Evolutionary conservation across 2,113 vertebrate species (phyloP).

Genomic region (Otocyon megalotis): DNA sequence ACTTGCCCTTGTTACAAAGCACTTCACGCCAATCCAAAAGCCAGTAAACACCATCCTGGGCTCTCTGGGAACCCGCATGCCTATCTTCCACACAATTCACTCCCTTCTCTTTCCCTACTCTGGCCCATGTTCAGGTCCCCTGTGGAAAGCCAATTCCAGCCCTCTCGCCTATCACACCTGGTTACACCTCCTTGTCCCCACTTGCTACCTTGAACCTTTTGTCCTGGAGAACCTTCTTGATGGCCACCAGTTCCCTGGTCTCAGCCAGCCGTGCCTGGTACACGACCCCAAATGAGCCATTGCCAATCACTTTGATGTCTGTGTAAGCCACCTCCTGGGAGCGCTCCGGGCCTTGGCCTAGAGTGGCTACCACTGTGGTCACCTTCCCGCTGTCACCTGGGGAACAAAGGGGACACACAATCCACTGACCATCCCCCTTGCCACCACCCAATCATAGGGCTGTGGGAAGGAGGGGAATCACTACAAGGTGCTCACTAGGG

Average conservation of each 20-base stretch:
- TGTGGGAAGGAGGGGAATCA: not conserved
- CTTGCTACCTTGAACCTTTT: constrained; percentile 94
- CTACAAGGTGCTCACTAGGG: not conserved
- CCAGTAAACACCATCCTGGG: not conserved
- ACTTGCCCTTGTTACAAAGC: not conserved
- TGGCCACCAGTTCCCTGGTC: constrained; percentile 95
- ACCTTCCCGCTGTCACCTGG: constrained; percentile 95
- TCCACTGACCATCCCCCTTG: constrained; percentile 31
- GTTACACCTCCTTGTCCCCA: not conserved
- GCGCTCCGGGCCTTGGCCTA: constrained; percentile 94
- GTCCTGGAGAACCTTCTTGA: constrained; percentile 97
- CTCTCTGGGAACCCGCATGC: not conserved
- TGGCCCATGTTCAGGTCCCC: not conserved
- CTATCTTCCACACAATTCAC: not conserved
- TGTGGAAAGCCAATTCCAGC: not conserved
- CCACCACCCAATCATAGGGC: not conserved
- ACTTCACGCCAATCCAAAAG: not conserved
- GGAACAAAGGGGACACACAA: constrained; percentile 59
- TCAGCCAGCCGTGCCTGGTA: constrained; percentile 96
- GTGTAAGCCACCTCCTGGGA: constrained; percentile 96
- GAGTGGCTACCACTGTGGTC: constrained; percentile 95
- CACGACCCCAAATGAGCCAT: constrained; percentile 96
- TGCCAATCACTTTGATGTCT: constrained; percentile 96
- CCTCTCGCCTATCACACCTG: not conserved
- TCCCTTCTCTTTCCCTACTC: not conserved